These are phyloP conservation scores for Harpalus rufipes DNA, from an alignment of 2,888 invertebrate genomes.

Conservation along the genomic window DNA sequence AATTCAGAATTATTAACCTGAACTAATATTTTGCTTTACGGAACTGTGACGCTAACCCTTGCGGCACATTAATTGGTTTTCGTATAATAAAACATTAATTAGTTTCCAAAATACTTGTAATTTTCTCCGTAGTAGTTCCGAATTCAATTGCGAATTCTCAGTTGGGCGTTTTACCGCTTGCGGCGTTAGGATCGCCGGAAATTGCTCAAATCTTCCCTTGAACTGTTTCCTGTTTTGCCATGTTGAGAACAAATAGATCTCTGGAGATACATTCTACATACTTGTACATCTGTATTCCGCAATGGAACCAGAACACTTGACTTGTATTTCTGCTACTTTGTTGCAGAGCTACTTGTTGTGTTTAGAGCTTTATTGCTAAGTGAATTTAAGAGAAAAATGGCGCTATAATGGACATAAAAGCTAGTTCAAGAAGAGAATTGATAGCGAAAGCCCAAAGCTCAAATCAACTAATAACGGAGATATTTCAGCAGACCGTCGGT, in stretches of 20 bases:
- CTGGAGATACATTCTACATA: slow-evolving; percentile 32
- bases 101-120: neutral
- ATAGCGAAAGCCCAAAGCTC: slow-evolving; percentile 28
- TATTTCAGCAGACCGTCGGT: slow-evolving; percentile 20
- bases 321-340: slow-evolving; percentile 1
- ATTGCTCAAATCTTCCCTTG: slow-evolving; percentile 48
- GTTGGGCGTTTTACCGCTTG: slow-evolving; percentile 9
- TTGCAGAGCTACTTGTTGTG: neutral
- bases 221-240: slow-evolving; percentile 49
- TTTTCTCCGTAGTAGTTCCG: neutral
- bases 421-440: slow-evolving; percentile 7
- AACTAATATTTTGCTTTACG: too few species aligned
- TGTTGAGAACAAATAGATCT: slow-evolving; percentile 50
- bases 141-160: slow-evolving; percentile 28
- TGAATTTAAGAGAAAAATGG: neutral
- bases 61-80: too few species aligned
- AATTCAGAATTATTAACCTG: too few species aligned
- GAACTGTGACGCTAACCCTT: too few species aligned
- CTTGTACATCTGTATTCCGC: slow-evolving; percentile 9
- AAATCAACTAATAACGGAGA: slow-evolving; percentile 46
- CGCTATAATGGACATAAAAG: slow-evolving; percentile 25
- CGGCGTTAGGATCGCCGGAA: slow-evolving; percentile 14
- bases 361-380: neutral
- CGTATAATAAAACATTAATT: neutral
- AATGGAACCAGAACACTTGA: neutral